A percentile compares a stretch with the other conserved stretches of the same genome.
phyloP scores from a whole-genome alignment of 2,797 vertebrate species.

The Halcyon badia region DNA sequence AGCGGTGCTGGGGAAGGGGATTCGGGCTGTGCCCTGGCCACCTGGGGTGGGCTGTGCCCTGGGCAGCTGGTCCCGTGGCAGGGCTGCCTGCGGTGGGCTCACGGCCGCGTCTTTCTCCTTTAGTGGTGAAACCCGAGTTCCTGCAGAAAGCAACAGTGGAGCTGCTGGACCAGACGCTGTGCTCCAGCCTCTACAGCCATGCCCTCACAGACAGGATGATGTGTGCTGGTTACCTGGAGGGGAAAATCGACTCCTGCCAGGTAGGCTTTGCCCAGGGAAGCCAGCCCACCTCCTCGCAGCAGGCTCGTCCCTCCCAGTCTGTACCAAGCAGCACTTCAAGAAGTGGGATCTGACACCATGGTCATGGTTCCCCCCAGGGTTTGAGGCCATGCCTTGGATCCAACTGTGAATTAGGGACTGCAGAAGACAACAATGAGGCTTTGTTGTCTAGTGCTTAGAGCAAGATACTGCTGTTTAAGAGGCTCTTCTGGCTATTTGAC shows the following conservation, averaged over 20 bases:
- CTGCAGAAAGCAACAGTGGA: conserved; percentile 95
- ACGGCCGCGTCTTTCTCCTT: accelerated
- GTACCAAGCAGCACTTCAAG: not conserved
- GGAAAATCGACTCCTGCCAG: conserved; percentile 96
- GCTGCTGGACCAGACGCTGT: conserved; percentile 89
- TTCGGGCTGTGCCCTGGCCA: no score
- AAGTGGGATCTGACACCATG: not conserved
- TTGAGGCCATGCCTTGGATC: not conserved
- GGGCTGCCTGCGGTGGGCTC: not conserved
- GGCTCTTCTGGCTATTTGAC: not conserved
- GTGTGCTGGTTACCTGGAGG: conserved; percentile 95
- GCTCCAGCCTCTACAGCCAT: conserved; percentile 88
- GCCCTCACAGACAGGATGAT: conserved; percentile 90
- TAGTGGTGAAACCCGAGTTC: conserved; percentile 85
- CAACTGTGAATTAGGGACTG: not conserved
- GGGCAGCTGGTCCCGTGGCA: not conserved
- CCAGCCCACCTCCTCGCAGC: accelerated
- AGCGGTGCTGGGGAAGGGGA: no score
- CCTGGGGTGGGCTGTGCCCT: not conserved
- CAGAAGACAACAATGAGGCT: not conserved
- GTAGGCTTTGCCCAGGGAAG: conserved; percentile 73
- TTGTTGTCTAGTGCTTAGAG: not conserved
- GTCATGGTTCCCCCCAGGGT: not conserved
- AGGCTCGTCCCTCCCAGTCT: not conserved
- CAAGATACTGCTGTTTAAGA: not conserved